Conservation (phyloP, 2,113 vertebrate genomes). For the Larimichthys crocea region DNA sequence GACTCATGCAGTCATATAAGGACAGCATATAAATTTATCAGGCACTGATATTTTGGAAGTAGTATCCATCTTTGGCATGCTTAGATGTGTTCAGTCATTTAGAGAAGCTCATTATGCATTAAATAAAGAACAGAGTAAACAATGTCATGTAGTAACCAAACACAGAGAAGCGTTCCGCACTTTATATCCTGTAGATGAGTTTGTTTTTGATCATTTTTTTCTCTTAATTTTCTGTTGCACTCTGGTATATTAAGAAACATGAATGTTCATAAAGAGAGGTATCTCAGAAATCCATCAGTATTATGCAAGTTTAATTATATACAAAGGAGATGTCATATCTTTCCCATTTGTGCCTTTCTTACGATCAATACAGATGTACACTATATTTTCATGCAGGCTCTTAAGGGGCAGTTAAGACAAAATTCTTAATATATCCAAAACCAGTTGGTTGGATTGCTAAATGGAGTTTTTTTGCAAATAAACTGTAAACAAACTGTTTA, state of each 20-base stretch:
- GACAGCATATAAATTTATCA: slow-evolving; percentile 43
- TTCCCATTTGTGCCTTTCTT: neutral
- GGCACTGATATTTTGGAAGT: slow-evolving; percentile 52
- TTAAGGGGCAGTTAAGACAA: neutral
- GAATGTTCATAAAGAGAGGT: neutral
- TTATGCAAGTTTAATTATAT: neutral
- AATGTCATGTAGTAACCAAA: slow-evolving; percentile 17
- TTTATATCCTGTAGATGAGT: neutral
- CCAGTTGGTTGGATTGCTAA: too few species aligned
- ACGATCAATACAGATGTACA: neutral
- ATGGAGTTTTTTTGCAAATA: neutral
- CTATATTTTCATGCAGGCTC: neutral
- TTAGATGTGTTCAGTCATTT: slow-evolving; percentile 30
- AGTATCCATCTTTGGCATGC: slow-evolving; percentile 27
- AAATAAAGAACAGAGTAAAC: slow-evolving; percentile 37
- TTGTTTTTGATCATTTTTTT: neutral
- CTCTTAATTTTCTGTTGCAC: neutral
- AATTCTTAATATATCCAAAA: neutral
- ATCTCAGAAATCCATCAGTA: neutral
- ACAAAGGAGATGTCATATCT: neutral
- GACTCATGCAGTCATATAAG: slow-evolving; percentile 31
- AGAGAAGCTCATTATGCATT: slow-evolving; percentile 34
- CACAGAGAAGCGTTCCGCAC: neutral
- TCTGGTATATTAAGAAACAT: slow-evolving; percentile 3
- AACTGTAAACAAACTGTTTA: neutral